A percentile compares a stretch with the other conserved stretches of the same genome.
These are phyloP conservation scores for Lepus europaeus DNA, from an alignment of 2,113 vertebrate genomes.

Conservation along the genomic window DNA sequence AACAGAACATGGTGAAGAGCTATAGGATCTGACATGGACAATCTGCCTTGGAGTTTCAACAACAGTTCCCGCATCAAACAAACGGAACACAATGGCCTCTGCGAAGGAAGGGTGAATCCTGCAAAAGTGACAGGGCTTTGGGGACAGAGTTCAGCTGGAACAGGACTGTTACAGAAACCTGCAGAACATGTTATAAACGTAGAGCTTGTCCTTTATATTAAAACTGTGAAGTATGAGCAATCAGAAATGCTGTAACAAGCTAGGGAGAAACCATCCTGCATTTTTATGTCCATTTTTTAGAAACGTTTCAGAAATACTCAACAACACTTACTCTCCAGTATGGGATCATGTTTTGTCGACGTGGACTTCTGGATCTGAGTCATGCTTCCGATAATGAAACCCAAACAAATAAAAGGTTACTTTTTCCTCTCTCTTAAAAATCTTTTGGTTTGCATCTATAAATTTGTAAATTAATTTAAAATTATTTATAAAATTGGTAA, in stretches of 20 bases:
- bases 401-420: constrained; percentile 72
- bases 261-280: constrained; percentile 54
- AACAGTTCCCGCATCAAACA: constrained; percentile 68
- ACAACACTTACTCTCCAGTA: constrained; percentile 70
- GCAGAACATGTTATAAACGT: constrained; percentile 65
- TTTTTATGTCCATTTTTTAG: constrained; percentile 52
- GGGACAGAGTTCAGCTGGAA: neutral
- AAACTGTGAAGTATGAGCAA: constrained; percentile 69
- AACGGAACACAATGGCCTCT: constrained; percentile 75
- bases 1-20: constrained; percentile 68
- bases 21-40: constrained; percentile 63
- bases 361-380: constrained; percentile 69
- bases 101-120: constrained; percentile 62
- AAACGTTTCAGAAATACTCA: constrained; percentile 69
- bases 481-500: constrained; percentile 86
- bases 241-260: constrained; percentile 59
- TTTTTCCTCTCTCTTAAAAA: constrained; percentile 77
- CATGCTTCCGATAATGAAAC: constrained; percentile 61
- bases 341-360: constrained; percentile 57
- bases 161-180: constrained; percentile 65
- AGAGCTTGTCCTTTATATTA: constrained; percentile 68
- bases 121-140: constrained; percentile 55
- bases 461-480: constrained; percentile 87
- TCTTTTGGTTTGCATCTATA: constrained; percentile 87
- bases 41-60: constrained; percentile 62